Conservation (phyloP, 92 coral and sea anemone genomes). For the Parazoanthus darwini region DNA sequence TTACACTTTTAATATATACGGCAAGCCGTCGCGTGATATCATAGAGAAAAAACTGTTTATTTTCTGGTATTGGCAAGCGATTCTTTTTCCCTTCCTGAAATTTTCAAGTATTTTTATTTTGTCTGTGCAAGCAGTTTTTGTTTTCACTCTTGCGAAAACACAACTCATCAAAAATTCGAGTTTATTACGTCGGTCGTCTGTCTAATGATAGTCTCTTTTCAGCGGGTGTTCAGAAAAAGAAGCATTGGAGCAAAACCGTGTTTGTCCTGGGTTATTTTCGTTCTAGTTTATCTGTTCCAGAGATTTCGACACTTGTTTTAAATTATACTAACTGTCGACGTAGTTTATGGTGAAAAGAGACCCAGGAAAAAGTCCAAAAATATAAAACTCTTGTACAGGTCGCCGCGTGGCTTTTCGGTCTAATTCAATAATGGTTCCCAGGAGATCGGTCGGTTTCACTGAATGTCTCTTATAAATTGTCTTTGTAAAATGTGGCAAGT, state of each 20-base stretch:
- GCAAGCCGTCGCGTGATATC: constrained; percentile 34
- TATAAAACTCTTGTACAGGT: background rate
- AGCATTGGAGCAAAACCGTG: background rate
- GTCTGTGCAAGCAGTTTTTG: background rate
- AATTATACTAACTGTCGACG: background rate
- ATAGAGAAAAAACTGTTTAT: background rate
- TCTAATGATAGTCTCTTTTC: constrained; percentile 8
- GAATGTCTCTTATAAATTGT: constrained; percentile 20
- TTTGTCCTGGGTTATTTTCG: too few relatives aligned
- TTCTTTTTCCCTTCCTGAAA: background rate
- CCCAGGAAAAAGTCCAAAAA: background rate
- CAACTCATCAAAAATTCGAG: constrained; percentile 31
- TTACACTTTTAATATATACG: constrained; percentile 4
- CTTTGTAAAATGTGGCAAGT: background rate
- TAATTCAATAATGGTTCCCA: constrained; percentile 18
- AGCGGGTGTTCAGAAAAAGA: constrained; percentile 27
- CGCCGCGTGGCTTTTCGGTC: constrained; percentile 9
- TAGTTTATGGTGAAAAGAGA: background rate
- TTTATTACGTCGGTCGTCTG: background rate
- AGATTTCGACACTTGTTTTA: background rate
- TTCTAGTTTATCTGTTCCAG: background rate
- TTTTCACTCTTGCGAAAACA: constrained; percentile 42
- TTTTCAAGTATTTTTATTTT: background rate
- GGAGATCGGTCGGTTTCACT: constrained; percentile 13
- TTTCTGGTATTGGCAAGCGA: background rate